These are phyloP conservation scores for Parazoanthus darwini DNA, from an alignment of 92 coral and sea anemone species.

Conservation along the genomic window DNA sequence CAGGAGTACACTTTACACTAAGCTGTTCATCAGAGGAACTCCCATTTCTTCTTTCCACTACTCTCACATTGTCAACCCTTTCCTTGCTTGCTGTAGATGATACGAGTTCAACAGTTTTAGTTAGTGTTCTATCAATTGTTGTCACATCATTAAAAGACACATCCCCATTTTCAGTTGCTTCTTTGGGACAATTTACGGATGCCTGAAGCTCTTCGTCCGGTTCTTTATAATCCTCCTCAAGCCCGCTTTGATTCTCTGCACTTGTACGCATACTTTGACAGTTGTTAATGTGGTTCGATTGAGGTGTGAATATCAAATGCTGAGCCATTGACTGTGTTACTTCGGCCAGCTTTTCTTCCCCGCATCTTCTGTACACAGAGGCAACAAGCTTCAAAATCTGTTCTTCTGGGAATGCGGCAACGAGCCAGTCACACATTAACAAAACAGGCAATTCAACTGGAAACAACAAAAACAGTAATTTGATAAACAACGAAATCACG, in stretches of 20 bases:
- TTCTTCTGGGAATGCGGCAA: conserved; percentile 17
- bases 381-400: conserved; percentile 25
- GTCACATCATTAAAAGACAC: neutral
- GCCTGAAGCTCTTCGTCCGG: neutral
- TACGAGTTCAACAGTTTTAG: neutral
- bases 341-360: conserved; percentile 24
- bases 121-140: neutral
- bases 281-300: conserved; percentile 4
- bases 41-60: neutral
- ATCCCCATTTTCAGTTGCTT: neutral
- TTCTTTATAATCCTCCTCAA: neutral
- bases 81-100: neutral
- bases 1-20: neutral
- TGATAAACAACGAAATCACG: neutral
- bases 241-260: neutral
- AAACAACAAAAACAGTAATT: neutral
- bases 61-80: neutral
- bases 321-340: conserved; percentile 6
- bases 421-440: conserved; percentile 58
- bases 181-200: neutral
- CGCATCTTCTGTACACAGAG: conserved; percentile 13
- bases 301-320: neutral
- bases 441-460: conserved; percentile 45
- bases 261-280: neutral
- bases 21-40: too few species aligned